Percentiles rank a stretch among this genome's conserved stretches.
Conservation (phyloP, 2,888 invertebrate species). For the Glyphotaelius pellucidus region DNA sequence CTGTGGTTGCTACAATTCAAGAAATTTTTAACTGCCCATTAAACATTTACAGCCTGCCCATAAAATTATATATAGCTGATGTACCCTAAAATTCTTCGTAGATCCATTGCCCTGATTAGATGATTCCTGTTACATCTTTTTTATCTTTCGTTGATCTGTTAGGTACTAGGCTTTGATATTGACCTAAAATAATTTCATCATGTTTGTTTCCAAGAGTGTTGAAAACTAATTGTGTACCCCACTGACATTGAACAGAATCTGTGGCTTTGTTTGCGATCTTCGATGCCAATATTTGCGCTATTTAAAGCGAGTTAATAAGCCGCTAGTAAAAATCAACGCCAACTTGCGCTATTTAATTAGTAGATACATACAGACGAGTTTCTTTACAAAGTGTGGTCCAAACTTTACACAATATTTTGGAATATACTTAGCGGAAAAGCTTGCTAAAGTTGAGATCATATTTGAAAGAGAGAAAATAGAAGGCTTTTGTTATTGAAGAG, state of each 20-base stretch:
- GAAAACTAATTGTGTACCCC: constrained; percentile 18
- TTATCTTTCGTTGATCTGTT: neutral
- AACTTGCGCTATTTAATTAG: neutral
- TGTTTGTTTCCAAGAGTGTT: neutral
- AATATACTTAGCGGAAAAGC: too few relatives aligned
- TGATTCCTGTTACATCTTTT: neutral
- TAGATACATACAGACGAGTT: neutral
- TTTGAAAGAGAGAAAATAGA: too few relatives aligned
- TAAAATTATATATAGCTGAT: neutral
- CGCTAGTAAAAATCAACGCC: neutral
- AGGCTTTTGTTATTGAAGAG: too few relatives aligned
- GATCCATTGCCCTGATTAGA: neutral
- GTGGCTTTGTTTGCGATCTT: constrained; percentile 5
- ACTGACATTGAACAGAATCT: constrained; percentile 26
- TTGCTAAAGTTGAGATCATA: too few relatives aligned
- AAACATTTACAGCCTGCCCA: constrained; percentile 3
- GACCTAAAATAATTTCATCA: constrained; percentile 11
- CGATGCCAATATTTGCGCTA: constrained; percentile 14
- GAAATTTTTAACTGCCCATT: neutral
- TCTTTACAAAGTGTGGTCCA: neutral
- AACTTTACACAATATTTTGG: neutral
- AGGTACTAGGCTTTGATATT: neutral
- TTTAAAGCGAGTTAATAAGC: neutral
- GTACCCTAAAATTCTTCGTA: neutral
- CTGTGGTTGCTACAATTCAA: neutral